These are phyloP conservation scores for Idaea straminata DNA, from an alignment of 2,888 invertebrate species.

Conservation along the genomic window DNA sequence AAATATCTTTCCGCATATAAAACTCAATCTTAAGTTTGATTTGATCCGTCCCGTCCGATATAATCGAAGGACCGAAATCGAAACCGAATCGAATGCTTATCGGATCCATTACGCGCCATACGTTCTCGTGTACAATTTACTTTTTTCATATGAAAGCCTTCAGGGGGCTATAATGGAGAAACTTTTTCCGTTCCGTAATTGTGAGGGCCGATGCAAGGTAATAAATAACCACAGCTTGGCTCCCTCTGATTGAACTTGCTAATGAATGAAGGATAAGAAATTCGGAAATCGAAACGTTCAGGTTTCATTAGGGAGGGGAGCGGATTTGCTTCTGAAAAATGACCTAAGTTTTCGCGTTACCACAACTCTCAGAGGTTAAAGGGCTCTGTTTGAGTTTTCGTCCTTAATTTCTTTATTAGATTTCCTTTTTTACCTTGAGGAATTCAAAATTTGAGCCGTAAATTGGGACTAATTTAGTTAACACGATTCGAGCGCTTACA, in stretches of 20 bases:
- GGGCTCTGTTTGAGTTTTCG: conserved; percentile 6
- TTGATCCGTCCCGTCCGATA: conserved; percentile 30
- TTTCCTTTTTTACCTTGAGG: neutral
- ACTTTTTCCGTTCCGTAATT: conserved; percentile 77
- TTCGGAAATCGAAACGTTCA: conserved; percentile 65
- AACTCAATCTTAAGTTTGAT: neutral
- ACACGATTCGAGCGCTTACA: neutral
- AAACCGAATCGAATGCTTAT: conserved; percentile 47
- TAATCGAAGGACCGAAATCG: conserved; percentile 53
- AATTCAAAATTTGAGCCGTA: neutral
- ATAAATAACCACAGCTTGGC: conserved; percentile 76
- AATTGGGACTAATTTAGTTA: neutral
- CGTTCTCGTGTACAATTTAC: conserved; percentile 66
- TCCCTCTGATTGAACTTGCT: conserved; percentile 78
- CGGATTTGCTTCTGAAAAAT: conserved; percentile 62
- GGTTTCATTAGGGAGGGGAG: conserved; percentile 44
- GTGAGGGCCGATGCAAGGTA: conserved; percentile 74
- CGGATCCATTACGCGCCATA: conserved; percentile 69
- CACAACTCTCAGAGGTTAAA: conserved; percentile 22
- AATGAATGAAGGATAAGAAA: conserved; percentile 78
- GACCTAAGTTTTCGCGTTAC: conserved; percentile 52
- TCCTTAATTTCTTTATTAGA: conserved; percentile 3
- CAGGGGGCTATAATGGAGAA: conserved; percentile 71
- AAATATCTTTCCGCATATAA: neutral
- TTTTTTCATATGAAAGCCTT: conserved; percentile 72